A percentile compares a stretch with the other conserved stretches of the same genome.
Conservation (phyloP, 2,797 vertebrate genomes). For the Oryzias dopingdopingensis region DNA sequence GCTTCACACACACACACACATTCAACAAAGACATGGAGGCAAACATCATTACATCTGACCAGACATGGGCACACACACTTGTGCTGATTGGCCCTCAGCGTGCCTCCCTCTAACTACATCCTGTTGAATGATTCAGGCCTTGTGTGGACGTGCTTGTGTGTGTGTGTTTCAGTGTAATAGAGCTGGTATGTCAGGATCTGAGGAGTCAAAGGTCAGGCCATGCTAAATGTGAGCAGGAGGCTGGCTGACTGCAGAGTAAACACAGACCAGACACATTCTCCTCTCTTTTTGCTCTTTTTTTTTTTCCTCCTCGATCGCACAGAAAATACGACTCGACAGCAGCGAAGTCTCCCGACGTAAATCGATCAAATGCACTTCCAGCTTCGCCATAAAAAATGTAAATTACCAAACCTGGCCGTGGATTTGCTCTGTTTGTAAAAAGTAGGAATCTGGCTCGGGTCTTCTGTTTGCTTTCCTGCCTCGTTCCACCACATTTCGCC, state of each 20-base stretch:
- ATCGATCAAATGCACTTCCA: slow-evolving; percentile 25
- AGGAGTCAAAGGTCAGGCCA: slow-evolving; percentile 70
- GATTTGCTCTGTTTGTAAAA: slow-evolving; percentile 42
- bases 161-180: slow-evolving; percentile 58
- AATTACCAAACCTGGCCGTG: slow-evolving; percentile 36
- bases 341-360: slow-evolving; percentile 20
- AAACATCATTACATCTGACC: slow-evolving; percentile 68
- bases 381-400: slow-evolving; percentile 33
- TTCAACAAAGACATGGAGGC: slow-evolving; percentile 49
- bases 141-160: slow-evolving; percentile 39
- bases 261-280: slow-evolving; percentile 70
- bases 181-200: slow-evolving; percentile 74
- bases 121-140: slow-evolving; percentile 78
- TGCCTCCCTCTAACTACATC: slow-evolving; percentile 73
- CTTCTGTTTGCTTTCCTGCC: slow-evolving; percentile 39
- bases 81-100: slow-evolving; percentile 62
- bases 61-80: slow-evolving; percentile 61
- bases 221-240: slow-evolving; percentile 78
- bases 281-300: slow-evolving; percentile 20
- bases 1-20: slow-evolving; percentile 29
- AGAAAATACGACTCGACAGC: slow-evolving; percentile 14
- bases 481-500: slow-evolving; percentile 47
- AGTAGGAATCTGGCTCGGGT: slow-evolving; percentile 37
- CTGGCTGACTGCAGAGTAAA: slow-evolving; percentile 72
- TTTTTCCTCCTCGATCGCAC: slow-evolving; percentile 12